Evolutionary conservation across 2,888 invertebrate genomes (phyloP), one percentile per base, ranked within the genome.

Genomic region (Branchipolynoe longqiensis): DNA sequence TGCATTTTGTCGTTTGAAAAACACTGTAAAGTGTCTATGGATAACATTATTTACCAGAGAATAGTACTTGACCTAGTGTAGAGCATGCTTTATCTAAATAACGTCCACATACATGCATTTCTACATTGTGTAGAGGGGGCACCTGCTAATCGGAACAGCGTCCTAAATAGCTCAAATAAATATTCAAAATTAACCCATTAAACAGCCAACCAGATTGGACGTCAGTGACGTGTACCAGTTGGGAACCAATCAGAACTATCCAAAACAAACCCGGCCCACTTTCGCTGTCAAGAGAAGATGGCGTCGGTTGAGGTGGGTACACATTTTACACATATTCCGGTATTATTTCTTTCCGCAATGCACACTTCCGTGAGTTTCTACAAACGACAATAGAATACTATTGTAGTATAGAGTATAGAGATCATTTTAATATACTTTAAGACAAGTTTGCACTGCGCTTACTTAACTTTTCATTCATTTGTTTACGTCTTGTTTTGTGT

Each of bases 241-340:
- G 48, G 31, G 41, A 58, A 62, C 87, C 87, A 87, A 87, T 87
- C 84, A 85, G 62, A 69, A 1, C 31, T 36, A 38, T 78, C 59
- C 81, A 81, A 73, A 81, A 82, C 69, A 56, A 62, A 81, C 81
- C 74, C 86, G 59, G 48, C 73, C 83, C 82, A 64, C 56, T 82
- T 78, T 78, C 78, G 73, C 62, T 64, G 41, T 88, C 87, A 86
- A n/a, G 85, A 85, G 87, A 91, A 90, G 85, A 91, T 91, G 91
- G 91, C 91, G 91, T 91, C 90, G 88, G 89, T 89, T 87, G 89
- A 90, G 89, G 91, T 91, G 89, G 90, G 91, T 91, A 36, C 82
- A 28, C 12, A n/a, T 82, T 82, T 82, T 28, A 22, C 31, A 1
- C n/a, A 48, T 6, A 48, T 48, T 78, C 22, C 41, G 40, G 31